Percentiles rank a stretch among this genome's conserved stretches.
These are phyloP conservation scores for Cyprinus carpio DNA, from an alignment of 2,113 vertebrate genomes.

Conservation along the genomic window DNA sequence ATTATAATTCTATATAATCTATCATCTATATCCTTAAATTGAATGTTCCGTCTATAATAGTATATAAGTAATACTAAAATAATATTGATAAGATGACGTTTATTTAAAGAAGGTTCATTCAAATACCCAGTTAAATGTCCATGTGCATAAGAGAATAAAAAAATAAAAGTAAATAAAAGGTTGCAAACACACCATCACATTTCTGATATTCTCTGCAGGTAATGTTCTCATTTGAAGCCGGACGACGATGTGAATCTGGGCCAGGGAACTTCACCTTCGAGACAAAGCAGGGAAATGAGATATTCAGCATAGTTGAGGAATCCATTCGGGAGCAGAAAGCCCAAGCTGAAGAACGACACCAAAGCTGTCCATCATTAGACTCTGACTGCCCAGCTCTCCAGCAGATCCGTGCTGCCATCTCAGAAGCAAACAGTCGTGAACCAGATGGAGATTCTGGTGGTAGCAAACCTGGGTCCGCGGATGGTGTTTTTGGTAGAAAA, in stretches of 20 bases:
- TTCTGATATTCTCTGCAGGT: constrained; percentile 72
- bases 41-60: background rate
- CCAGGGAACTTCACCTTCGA: constrained; percentile 97
- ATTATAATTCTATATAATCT: too few species aligned
- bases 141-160: background rate
- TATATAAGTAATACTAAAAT: background rate
- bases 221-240: constrained; percentile 98
- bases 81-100: background rate
- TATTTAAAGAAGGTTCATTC: background rate
- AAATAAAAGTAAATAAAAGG: background rate
- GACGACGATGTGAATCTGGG: constrained; percentile 91
- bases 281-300: constrained; percentile 93
- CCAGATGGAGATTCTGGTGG: constrained; percentile 74
- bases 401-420: constrained; percentile 68
- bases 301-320: constrained; percentile 89
- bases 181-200: background rate
- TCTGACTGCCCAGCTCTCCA: constrained; percentile 64
- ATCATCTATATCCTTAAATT: background rate
- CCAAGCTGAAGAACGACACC: constrained; percentile 76
- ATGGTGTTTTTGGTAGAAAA: constrained; percentile 72
- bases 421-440: constrained; percentile 69
- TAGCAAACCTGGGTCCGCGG: constrained; percentile 74
- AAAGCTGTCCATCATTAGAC: constrained; percentile 73
- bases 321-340: constrained; percentile 90
- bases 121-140: background rate